These are phyloP conservation scores for Altica lythri DNA, from an alignment of 2,888 invertebrate species.

Conservation along the genomic window DNA sequence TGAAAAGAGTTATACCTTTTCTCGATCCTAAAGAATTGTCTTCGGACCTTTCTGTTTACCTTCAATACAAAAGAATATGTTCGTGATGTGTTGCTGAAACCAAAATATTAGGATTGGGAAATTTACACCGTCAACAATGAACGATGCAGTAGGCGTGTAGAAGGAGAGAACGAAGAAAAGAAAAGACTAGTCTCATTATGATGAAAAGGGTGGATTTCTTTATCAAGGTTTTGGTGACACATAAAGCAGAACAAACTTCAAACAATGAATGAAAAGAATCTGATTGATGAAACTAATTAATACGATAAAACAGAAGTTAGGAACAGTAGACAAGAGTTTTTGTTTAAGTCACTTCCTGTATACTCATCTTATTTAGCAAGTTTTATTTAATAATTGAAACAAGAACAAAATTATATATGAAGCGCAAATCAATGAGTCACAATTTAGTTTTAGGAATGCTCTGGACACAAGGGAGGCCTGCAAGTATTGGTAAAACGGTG, in stretches of 20 bases:
- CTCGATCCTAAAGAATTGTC: constrained; percentile 26
- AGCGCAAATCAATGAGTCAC: too few relatives aligned
- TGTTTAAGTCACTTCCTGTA: background rate
- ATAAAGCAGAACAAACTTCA: constrained; percentile 14
- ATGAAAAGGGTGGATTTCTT: constrained; percentile 11
- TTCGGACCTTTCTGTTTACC: constrained; percentile 28
- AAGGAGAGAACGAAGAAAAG: too few relatives aligned
- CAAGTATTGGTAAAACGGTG: too few relatives aligned
- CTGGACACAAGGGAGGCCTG: too few relatives aligned
- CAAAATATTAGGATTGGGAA: constrained; percentile 32
- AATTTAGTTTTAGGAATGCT: too few relatives aligned
- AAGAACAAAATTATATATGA: too few relatives aligned
- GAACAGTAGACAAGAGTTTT: background rate
- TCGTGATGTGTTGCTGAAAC: constrained; percentile 27
- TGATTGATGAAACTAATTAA: constrained; percentile 17
- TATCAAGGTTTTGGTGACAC: constrained; percentile 10
- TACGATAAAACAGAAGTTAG: constrained; percentile 1
- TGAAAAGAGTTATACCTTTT: constrained; percentile 28
- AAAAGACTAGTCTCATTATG: constrained; percentile 13
- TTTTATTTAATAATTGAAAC: too few relatives aligned
- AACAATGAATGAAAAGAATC: constrained; percentile 11
- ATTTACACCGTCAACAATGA: constrained; percentile 28
- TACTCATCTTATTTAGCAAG: too few relatives aligned
- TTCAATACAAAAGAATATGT: constrained; percentile 24
- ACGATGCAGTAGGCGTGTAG: constrained; percentile 1